These are phyloP conservation scores for Drosophila gunungcola DNA, from an alignment of 1,140 invertebrate species.

Conservation along the genomic window DNA sequence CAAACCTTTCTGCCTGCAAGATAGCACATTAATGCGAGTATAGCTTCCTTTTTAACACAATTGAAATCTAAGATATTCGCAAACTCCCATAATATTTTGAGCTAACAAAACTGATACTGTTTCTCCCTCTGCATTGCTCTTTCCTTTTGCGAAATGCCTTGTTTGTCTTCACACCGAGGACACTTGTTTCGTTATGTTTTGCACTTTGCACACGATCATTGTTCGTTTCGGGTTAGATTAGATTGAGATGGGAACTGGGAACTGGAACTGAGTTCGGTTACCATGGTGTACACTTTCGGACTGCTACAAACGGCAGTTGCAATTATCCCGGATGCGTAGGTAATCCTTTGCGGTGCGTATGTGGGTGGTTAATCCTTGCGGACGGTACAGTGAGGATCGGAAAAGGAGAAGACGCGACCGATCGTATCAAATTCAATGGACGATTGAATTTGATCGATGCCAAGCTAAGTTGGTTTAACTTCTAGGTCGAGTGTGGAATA, in stretches of 20 bases:
- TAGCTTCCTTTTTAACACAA: not conserved
- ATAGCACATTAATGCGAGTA: not conserved
- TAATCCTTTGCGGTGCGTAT: constrained; percentile 43
- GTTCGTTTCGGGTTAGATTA: constrained; percentile 36
- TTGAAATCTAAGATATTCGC: not conserved
- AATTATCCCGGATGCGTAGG: constrained; percentile 22
- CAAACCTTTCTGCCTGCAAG: too few relatives aligned
- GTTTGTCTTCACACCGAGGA: constrained; percentile 44
- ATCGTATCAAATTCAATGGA: constrained; percentile 84
- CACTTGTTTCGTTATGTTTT: constrained; percentile 46
- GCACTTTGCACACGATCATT: constrained; percentile 54
- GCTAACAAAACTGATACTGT: constrained; percentile 4
- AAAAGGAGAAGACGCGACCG: constrained; percentile 60
- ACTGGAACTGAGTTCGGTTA: constrained; percentile 56
- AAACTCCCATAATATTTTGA: not conserved
- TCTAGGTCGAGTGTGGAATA: constrained; percentile 84
- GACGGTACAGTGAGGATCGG: constrained; percentile 28
- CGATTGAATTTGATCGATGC: constrained; percentile 84
- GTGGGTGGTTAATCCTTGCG: constrained; percentile 59
- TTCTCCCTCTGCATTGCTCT: constrained; percentile 7
- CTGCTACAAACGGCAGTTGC: constrained; percentile 59
- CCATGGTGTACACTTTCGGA: constrained; percentile 80
- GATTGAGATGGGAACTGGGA: constrained; percentile 31
- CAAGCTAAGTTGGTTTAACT: constrained; percentile 82
- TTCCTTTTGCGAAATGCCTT: constrained; percentile 27